Evolutionary conservation across 23 tunicate genomes (phyloP), one percentile per base, ranked within the genome.

Genomic region (Clavelina lepadiformis): DNA sequence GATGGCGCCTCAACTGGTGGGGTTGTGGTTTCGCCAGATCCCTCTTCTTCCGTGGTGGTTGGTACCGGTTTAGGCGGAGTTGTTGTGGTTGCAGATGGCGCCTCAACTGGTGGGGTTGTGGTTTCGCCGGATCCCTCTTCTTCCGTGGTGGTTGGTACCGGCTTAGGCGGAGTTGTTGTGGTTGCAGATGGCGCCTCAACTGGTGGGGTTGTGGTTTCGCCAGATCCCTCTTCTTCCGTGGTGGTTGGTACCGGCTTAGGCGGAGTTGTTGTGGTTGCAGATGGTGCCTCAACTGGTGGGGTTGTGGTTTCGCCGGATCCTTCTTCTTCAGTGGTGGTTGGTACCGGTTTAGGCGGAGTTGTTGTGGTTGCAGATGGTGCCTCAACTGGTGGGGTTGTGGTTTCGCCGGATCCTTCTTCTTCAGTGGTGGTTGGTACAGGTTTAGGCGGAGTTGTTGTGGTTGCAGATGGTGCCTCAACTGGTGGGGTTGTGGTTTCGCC

Each of bases 1-100:
- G 79, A 56, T 1, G 96, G 68, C 33, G 81, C 35, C 0, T 71
- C 69, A 37, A 38, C 31, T 0, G 82, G 69, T 36, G 21, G 49
- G 29, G 95, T 79, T 2, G 80, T 82, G 53, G 80, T 82, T 5
- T 37, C 54, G n/a, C n/a, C n/a, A n/a, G n/a, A n/a, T n/a, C n/a
- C n/a, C n/a, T n/a, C n/a, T n/a, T n/a, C n/a, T n/a, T n/a, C n/a
- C 13, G 65, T 59, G 5, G 65, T 59, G 38, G 65, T 59, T 38
- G 71, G 71, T 24, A 54, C 26, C 45, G 71, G 71, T 65, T 65
- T 65, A 6, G 46, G 19, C 2, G 38, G 46, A 30, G 24, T 37
- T n/a, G 51, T 24, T 19, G 71, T 65, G n/a, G 71, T 65, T 21
- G 51, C 47, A 18, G 60, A 21, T 65, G 71, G 71, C 45, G 71